A percentile compares a stretch with the other conserved stretches of the same genome.
Evolutionary conservation across 2,113 vertebrate species (phyloP).

Genomic region (Nansenia antarctica): DNA sequence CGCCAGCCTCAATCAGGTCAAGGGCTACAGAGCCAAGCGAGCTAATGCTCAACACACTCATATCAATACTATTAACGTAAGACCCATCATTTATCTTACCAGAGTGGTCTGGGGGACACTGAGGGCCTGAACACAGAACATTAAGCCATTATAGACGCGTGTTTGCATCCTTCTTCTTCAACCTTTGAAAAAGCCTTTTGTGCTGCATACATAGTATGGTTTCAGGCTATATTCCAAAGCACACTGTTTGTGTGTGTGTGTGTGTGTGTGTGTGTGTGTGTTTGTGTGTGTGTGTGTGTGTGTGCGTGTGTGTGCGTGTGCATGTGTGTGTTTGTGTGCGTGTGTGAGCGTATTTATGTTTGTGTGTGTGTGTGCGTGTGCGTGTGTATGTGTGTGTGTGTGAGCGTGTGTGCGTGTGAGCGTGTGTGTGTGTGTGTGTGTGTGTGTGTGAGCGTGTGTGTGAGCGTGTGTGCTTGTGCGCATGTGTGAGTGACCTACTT

Average conservation of each 20-base stretch:
- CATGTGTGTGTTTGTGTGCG: too few relatives aligned
- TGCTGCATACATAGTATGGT: not conserved
- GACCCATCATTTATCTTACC: constrained; percentile 30
- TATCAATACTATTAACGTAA: constrained; percentile 44
- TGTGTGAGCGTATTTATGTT: too few relatives aligned
- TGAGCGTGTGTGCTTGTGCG: too few relatives aligned
- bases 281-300: too few relatives aligned
- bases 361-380: not conserved
- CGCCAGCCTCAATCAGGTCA: constrained; percentile 36
- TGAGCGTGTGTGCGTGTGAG: not conserved
- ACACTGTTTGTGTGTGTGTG: not conserved
- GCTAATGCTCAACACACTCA: constrained; percentile 46
- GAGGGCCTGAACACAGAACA: constrained; percentile 34
- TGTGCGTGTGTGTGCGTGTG: not conserved
- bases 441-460: not conserved
- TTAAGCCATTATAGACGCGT: constrained; percentile 16
- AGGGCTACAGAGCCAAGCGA: constrained; percentile 17
- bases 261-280: not conserved
- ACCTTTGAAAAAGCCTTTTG: not conserved
- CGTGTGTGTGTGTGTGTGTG: not conserved
- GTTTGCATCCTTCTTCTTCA: not conserved
- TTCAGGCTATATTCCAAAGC: not conserved
- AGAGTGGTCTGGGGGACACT: constrained; percentile 51
- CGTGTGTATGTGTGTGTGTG: not conserved
- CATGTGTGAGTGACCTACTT: constrained; percentile 39